Evolutionary conservation across 2,797 vertebrate genomes (phyloP).

Genomic region (Percopsis omiscomaycus): DNA sequence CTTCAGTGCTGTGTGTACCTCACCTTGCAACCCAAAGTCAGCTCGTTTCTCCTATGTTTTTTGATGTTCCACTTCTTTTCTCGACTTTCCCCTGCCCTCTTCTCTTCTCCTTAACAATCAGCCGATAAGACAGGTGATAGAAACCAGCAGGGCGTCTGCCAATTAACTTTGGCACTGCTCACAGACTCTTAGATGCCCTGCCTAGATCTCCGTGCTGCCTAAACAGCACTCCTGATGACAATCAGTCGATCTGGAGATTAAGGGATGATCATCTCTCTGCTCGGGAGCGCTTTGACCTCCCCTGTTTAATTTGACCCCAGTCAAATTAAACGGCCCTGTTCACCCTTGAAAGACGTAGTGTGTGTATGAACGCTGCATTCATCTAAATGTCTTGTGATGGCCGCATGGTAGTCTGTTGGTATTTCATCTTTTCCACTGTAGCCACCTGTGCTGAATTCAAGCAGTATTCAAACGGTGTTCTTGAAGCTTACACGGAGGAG

Average conservation of each 20-base stretch:
- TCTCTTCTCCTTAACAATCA: not conserved
- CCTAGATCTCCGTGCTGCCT: not conserved
- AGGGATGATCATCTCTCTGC: too few species aligned
- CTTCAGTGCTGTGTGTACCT: too few species aligned
- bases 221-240: not conserved
- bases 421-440: too few species aligned
- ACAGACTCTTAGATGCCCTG: not conserved
- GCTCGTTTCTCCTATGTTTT: not conserved
- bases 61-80: not conserved
- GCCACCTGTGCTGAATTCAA: too few species aligned
- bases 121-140: constrained; percentile 3
- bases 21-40: not conserved
- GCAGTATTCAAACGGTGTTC: too few species aligned
- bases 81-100: constrained; percentile 7
- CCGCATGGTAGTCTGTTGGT: too few species aligned
- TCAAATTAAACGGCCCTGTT: too few species aligned
- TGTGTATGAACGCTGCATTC: not conserved
- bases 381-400: too few species aligned
- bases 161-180: constrained; percentile 8
- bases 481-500: too few species aligned
- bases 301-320: not conserved
- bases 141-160: not conserved
- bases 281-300: not conserved
- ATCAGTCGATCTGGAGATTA: not conserved
- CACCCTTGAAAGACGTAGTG: too few species aligned